phyloP scores from a whole-genome alignment of 2,113 vertebrate genomes.

The Mesembrinibis cayennensis region DNA sequence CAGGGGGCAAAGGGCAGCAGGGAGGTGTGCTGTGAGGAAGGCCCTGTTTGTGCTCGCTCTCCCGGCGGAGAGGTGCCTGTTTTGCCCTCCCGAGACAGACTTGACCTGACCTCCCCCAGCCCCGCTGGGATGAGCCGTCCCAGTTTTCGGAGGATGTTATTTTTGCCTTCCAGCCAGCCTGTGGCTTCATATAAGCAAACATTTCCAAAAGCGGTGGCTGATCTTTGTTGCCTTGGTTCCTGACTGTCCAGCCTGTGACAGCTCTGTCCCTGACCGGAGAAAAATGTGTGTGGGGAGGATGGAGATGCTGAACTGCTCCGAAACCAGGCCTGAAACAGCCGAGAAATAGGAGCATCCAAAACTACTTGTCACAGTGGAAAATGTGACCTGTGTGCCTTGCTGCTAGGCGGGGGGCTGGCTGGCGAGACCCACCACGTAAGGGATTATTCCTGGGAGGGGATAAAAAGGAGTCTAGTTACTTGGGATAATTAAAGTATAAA shows the following conservation, averaged over 20 bases:
- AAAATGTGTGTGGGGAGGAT: not conserved
- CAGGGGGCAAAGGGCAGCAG: not conserved
- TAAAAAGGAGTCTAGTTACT: not conserved
- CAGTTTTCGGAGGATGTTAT: constrained; percentile 40
- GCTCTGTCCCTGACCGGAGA: not conserved
- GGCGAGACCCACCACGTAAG: fast-evolving
- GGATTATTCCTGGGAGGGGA: not conserved
- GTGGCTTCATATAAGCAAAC: constrained; percentile 61
- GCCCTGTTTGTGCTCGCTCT: not conserved
- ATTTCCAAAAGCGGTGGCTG: constrained; percentile 32
- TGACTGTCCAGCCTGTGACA: not conserved
- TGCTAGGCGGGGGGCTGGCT: constrained; percentile 5
- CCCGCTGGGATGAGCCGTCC: not conserved
- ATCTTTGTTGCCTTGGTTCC: constrained; percentile 21
- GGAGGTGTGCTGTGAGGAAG: not conserved
- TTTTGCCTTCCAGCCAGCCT: constrained; percentile 58
- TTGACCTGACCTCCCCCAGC: not conserved
- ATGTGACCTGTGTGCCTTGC: not conserved
- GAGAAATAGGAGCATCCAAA: not conserved
- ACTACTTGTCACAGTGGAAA: constrained; percentile 9
- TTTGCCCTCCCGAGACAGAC: not conserved
- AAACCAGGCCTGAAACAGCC: not conserved
- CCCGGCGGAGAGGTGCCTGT: not conserved
- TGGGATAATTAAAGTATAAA: not conserved
- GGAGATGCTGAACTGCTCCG: constrained; percentile 4